Percentiles rank a stretch among this genome's conserved stretches.
Conservation (phyloP, 2,113 vertebrate species). For the human (Homo sapiens) region GRCh38 chrX:13709001-13709500, state of each 20-base stretch:
- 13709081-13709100: slow-evolving; percentile 95
- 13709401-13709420: slow-evolving; percentile 19
- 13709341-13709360: slow-evolving; percentile 90
- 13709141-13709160: slow-evolving; percentile 93
- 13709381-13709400: slow-evolving; percentile 35
- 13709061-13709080: slow-evolving; percentile 96
- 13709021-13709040: slow-evolving; percentile 95
- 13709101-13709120: slow-evolving; percentile 97
- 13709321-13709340: slow-evolving; percentile 90
- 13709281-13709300: slow-evolving; percentile 95
- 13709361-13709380: slow-evolving; percentile 68
- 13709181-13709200: slow-evolving; percentile 94
- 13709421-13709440: slow-evolving; percentile 11
- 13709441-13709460: slow-evolving; percentile 64
- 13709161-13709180: slow-evolving; percentile 95
- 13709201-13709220: slow-evolving; percentile 97
- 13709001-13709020: slow-evolving; percentile 96
- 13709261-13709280: slow-evolving; percentile 92
- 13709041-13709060: slow-evolving; percentile 99
- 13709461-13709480: slow-evolving; percentile 80
- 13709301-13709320: slow-evolving; percentile 94
- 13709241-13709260: slow-evolving; percentile 94
- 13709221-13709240: slow-evolving; percentile 95
- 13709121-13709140: slow-evolving; percentile 92
- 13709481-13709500: slow-evolving; percentile 67